phyloP scores from a whole-genome alignment of 2,797 vertebrate genomes.

The Platyrinchus mystaceus region DNA sequence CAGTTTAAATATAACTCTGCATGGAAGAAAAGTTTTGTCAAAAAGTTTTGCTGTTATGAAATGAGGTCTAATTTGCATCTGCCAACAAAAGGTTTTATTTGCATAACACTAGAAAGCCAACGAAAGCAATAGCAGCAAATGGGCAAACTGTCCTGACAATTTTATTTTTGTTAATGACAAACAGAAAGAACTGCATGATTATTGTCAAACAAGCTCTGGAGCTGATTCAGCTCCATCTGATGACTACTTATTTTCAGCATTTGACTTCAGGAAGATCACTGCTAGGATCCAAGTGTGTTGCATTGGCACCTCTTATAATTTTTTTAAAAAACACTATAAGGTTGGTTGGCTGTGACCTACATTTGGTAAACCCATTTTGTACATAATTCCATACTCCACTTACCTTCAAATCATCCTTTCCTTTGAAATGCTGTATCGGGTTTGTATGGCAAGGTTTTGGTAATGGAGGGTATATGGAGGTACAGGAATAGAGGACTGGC shows the following conservation, averaged over 20 bases:
- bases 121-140: neutral
- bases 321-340: neutral
- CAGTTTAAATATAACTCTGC: neutral
- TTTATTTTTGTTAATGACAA: conserved; percentile 16
- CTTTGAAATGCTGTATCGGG: neutral
- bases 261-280: neutral
- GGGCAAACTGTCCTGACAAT: neutral
- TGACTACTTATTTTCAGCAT: neutral
- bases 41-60: neutral
- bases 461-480: rapidly evolving
- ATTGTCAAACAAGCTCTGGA: neutral
- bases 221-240: neutral
- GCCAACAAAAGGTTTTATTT: conserved; percentile 8
- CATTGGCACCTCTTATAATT: neutral
- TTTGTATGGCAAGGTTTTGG: neutral
- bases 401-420: neutral
- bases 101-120: neutral
- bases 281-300: neutral
- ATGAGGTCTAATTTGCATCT: neutral
- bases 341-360: neutral
- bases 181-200: neutral
- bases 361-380: neutral
- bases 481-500: neutral
- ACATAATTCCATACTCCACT: neutral
- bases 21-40: neutral